phyloP scores from a whole-genome alignment of 2,888 invertebrate species.

The Perizoma affinitatum region DNA sequence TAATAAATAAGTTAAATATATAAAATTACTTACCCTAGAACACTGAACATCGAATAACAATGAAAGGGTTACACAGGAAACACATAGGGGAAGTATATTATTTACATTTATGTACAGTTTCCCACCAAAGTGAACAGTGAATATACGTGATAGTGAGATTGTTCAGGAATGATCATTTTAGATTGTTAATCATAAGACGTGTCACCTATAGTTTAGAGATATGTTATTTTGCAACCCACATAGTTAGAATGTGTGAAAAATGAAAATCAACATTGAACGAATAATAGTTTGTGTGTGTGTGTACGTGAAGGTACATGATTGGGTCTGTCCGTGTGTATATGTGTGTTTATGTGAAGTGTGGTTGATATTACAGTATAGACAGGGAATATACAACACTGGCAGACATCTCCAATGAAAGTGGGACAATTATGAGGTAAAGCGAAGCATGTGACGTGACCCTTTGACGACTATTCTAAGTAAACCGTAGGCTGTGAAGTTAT shows the following conservation, averaged over 20 bases:
- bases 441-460: constrained; percentile 29
- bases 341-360: neutral
- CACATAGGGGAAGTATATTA: constrained; percentile 29
- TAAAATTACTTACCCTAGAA: constrained; percentile 26
- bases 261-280: neutral
- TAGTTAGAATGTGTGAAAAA: constrained; percentile 2
- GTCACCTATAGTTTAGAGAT: constrained; percentile 12
- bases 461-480: constrained; percentile 12
- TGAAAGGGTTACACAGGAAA: constrained; percentile 25
- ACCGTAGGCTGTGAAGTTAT: constrained; percentile 24
- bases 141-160: constrained; percentile 23
- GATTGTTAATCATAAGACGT: constrained; percentile 23
- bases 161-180: constrained; percentile 19
- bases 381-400: constrained; percentile 26
- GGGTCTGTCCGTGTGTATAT: neutral
- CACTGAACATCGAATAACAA: constrained; percentile 25
- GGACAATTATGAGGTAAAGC: constrained; percentile 28
- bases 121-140: constrained; percentile 32
- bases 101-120: constrained; percentile 37
- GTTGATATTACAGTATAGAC: constrained; percentile 11
- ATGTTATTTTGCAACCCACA: constrained; percentile 10
- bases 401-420: constrained; percentile 19
- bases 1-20: neutral
- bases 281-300: constrained; percentile 5
- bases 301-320: neutral